Evolutionary conservation across 2,113 vertebrate species (phyloP), one percentile per base, ranked within the genome.

Genomic region (Harpagus bidentatus): DNA sequence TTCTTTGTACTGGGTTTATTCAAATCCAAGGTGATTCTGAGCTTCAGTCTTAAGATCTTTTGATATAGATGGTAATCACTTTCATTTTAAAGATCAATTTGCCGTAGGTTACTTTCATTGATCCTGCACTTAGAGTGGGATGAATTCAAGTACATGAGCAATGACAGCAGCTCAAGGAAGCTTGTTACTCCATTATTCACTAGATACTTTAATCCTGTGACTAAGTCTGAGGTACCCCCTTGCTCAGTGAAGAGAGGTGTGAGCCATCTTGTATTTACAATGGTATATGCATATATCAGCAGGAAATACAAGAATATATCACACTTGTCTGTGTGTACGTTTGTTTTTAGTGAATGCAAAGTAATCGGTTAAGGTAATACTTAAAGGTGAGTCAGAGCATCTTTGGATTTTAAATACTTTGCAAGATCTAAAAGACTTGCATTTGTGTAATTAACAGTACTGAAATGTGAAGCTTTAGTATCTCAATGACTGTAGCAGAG

Each of bases 61-160:
- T 66, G 56, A 31, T 93, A 4, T 4, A 48, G 36, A 17, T 77
- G 25, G 17, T 58, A 62, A 77, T 92, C 28, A 16, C n/a, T 83
- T 88, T 16, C 7, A 16, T 88, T 82, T 79, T 77, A 25, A 76
- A 88, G 34, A 52, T 61, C 25, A 56, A 5, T 85, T 85, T 88
- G 29, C 34, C 16, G 0, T 72, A 28, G 65, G 9, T 69, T 76
- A 22, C 34, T 90, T 52, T 65, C 76, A 21, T 45, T 56, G 53
- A 61, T 80, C 20, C 40, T 0, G 0, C 15, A 32, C 16, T 43
- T 53, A 5, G 3, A 4, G n/a, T 76, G 71, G 34, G 16, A 28
- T 38, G 32, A 55, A 7, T 38, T 88, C 53, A 36, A 0, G 4
- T 32, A 14, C 2, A 1, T 8, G 34, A 85, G 32, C 29, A 32